These are phyloP conservation scores for Apantesis nais DNA, from an alignment of 2,888 invertebrate genomes.

Conservation along the genomic window DNA sequence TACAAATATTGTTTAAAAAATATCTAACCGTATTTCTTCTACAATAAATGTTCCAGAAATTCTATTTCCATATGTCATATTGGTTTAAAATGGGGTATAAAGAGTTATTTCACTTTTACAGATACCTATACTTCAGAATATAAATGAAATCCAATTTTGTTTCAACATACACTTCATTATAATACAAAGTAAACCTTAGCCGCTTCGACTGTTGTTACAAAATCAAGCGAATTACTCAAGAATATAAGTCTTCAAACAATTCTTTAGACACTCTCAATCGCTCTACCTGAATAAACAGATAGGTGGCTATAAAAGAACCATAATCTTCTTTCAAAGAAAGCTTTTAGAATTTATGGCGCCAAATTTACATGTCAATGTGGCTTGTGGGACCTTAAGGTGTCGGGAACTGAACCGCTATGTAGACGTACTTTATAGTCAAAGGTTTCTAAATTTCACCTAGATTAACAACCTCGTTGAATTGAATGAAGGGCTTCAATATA, in stretches of 20 bases:
- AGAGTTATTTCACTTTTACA: too few species aligned
- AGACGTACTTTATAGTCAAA: conserved; percentile 14
- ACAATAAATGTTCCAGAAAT: too few species aligned
- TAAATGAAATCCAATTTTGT: background rate
- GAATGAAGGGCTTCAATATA: background rate
- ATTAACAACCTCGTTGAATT: background rate
- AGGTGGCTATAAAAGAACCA: conserved; percentile 41
- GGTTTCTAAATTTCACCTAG: conserved; percentile 2
- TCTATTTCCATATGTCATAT: too few species aligned
- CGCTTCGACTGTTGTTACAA: background rate
- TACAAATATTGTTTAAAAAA: too few species aligned
- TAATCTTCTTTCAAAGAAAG: conserved; percentile 52
- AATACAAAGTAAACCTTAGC: background rate
- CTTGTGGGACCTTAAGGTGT: conserved; percentile 39
- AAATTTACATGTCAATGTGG: conserved; percentile 53
- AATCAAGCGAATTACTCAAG: conserved; percentile 31
- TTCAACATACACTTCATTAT: background rate
- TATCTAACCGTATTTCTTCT: too few species aligned
- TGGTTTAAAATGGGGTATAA: too few species aligned
- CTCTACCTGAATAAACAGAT: conserved; percentile 48
- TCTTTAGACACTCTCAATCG: conserved; percentile 30
- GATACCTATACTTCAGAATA: background rate
- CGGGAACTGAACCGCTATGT: conserved; percentile 26
- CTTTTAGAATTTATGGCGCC: conserved; percentile 51
- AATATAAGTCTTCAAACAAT: conserved; percentile 27